These are phyloP conservation scores for Linepithema humile DNA, from an alignment of 1,140 invertebrate species.

Conservation along the genomic window DNA sequence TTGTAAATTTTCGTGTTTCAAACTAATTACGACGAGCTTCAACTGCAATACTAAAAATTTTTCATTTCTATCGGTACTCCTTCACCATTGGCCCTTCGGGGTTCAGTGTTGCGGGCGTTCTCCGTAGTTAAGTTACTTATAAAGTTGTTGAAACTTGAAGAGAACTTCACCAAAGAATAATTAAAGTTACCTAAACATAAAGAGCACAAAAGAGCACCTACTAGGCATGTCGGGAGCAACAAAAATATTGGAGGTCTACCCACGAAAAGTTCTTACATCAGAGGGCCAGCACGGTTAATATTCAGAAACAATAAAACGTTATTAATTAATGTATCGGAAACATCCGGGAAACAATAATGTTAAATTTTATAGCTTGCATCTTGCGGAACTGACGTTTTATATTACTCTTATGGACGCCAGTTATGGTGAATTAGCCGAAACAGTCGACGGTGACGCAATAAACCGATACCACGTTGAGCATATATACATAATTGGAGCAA, in stretches of 20 bases:
- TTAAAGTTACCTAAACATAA: slow-evolving; percentile 73
- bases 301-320: background rate
- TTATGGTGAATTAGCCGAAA: slow-evolving; percentile 60
- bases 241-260: slow-evolving; percentile 33
- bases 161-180: slow-evolving; percentile 69
- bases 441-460: slow-evolving; percentile 64
- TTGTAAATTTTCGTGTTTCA: slow-evolving; percentile 9
- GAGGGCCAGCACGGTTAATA: background rate
- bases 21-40: slow-evolving; percentile 51
- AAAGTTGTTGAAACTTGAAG: slow-evolving; percentile 73
- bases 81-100: slow-evolving; percentile 47
- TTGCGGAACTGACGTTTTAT: background rate
- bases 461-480: slow-evolving; percentile 68
- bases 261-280: slow-evolving; percentile 20
- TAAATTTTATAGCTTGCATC: background rate
- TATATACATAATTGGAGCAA: slow-evolving; percentile 75
- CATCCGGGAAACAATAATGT: background rate
- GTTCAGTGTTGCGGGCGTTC: slow-evolving; percentile 60
- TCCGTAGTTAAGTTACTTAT: slow-evolving; percentile 66
- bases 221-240: slow-evolving; percentile 56
- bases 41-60: slow-evolving; percentile 64
- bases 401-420: background rate
- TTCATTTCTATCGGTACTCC: slow-evolving; percentile 58
- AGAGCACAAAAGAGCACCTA: slow-evolving; percentile 66
- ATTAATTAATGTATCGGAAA: slow-evolving; percentile 5